phyloP scores from a whole-genome alignment of 2,113 vertebrate genomes.

The Ciconia boyciana region DNA sequence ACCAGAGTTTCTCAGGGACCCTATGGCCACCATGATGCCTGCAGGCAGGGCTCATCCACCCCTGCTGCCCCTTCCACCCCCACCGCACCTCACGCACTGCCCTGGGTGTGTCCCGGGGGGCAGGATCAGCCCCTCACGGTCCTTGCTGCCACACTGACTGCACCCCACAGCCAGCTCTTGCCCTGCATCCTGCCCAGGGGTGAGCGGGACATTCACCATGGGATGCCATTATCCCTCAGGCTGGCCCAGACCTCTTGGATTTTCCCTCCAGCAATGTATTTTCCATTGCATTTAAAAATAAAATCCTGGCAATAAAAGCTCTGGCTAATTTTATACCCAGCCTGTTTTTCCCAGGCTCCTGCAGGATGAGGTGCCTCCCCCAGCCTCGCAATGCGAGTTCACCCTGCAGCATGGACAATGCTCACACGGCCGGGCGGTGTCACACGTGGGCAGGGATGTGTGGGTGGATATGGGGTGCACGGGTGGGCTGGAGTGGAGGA shows the following conservation, averaged over 20 bases:
- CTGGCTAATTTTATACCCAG: background rate
- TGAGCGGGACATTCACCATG: background rate
- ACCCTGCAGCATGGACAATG: fast-evolving
- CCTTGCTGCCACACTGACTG: background rate
- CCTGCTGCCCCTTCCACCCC: background rate
- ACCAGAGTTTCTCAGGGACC: background rate
- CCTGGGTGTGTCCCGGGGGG: background rate
- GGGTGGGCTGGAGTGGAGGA: background rate
- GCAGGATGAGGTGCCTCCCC: background rate
- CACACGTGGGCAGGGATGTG: fast-evolving
- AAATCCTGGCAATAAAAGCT: background rate
- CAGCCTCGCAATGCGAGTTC: fast-evolving
- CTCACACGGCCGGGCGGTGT: fast-evolving
- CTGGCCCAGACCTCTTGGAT: background rate
- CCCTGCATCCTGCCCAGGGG: background rate
- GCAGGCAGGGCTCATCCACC: background rate
- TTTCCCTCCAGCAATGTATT: background rate
- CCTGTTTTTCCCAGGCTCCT: background rate
- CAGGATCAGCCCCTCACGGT: background rate
- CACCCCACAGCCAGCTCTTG: background rate
- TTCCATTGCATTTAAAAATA: constrained; percentile 16
- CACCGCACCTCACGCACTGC: background rate
- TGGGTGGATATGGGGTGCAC: too few species aligned
- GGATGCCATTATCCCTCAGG: fast-evolving
- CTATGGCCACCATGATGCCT: too few species aligned